A percentile compares a stretch with the other conserved stretches of the same genome.
phyloP scores from a whole-genome alignment of 53 echinoderm and acorn worm species.

The Crossaster papposus region DNA sequence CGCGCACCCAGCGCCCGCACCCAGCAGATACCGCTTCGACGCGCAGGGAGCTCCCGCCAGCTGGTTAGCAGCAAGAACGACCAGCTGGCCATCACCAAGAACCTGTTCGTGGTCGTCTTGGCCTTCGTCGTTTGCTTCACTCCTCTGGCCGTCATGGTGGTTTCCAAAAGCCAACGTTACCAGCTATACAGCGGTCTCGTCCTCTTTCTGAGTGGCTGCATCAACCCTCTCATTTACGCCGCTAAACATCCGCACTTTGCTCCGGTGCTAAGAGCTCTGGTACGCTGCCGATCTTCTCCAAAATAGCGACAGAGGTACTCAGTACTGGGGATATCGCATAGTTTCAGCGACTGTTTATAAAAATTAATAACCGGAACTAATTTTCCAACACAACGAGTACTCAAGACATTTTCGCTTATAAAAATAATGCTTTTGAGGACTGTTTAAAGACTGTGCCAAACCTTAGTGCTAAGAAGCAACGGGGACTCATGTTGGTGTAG shows the following conservation, averaged over 20 bases:
- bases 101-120: slow-evolving; percentile 46
- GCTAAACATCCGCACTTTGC: slow-evolving; percentile 34
- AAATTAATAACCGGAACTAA: background rate
- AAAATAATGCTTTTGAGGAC: no score
- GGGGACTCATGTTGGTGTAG: no score
- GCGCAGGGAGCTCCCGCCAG: background rate
- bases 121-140: slow-evolving; percentile 35
- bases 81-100: slow-evolving; percentile 42
- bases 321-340: background rate
- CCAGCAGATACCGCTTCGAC: slow-evolving; percentile 11
- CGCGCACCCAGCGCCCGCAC: background rate
- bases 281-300: slow-evolving; percentile 11
- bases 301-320: background rate
- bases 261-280: slow-evolving; percentile 17
- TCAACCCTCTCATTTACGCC: slow-evolving; percentile 39
- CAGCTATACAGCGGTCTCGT: slow-evolving; percentile 32
- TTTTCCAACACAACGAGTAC: no score
- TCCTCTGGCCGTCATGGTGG: slow-evolving; percentile 34
- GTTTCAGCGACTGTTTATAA: background rate
- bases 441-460: no score
- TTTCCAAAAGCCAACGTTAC: slow-evolving; percentile 30
- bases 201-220: slow-evolving; percentile 5
- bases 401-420: no score
- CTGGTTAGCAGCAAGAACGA: slow-evolving; percentile 1
- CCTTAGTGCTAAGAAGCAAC: no score